Evolutionary conservation across 2,797 vertebrate genomes (phyloP), one percentile per base, ranked within the genome.

Genomic region (Iguana delicatissima): DNA sequence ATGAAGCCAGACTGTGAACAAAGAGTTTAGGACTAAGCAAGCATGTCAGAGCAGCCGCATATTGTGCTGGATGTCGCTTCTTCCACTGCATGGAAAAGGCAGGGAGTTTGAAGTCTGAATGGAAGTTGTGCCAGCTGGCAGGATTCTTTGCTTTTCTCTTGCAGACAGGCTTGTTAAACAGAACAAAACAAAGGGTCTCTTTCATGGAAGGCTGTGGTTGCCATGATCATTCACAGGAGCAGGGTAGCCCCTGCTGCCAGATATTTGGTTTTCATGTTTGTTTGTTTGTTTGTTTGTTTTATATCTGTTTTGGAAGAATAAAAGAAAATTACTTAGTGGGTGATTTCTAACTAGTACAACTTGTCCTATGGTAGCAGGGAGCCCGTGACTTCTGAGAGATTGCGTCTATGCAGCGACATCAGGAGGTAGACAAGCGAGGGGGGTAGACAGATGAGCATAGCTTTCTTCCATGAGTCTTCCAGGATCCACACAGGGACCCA

Each of bases 381-480:
- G 35, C 80, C 26, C 4, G 12, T 32, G 2, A 4, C 1, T 32
- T 79, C 80, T 86, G 2, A 42, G 86, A 55, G 42, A 0, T 8
- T 89, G 80, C 88, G 80, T 59, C 89, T 74, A 77, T 80, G 73
- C 6, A 1, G 82, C 94, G 93, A 92, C 92, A 85, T 38, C 94
- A 88, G 85, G 94, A 92, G 91, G 93, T 67, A 69, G 73, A 57
- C 57, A 91, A 86, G 81, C 14, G 59, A 89, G 86, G 94, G 94
- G 92, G 91, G 93, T 67, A 69, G 73, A 62, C 57, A 91, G 67
- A 91, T 91, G 83, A 42, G 62, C 69, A 85, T 94, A 95, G 88
- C 91, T 91, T 4, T 16, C 92, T 91, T 6, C 9, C 22, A 55
- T n/a, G 14, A 55, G 59, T 76, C 62, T 72, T 80, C 90, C 2